Conservation (phyloP, 1,140 invertebrate species). For the Ganaspis sp. region DNA sequence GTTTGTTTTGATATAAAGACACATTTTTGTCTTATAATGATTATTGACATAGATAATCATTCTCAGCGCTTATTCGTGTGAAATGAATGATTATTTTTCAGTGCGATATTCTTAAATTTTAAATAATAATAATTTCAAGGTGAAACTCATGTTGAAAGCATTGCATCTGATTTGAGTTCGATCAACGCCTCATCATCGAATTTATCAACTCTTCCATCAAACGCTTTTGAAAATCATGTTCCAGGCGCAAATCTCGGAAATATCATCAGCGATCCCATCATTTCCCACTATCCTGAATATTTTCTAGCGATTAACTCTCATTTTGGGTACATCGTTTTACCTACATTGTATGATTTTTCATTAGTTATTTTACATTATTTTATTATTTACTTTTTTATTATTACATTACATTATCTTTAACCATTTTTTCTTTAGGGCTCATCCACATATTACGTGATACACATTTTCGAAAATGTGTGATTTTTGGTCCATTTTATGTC, state of each 20-base stretch:
- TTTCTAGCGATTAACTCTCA: neutral
- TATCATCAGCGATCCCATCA: conserved; percentile 7
- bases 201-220: neutral
- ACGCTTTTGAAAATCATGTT: neutral
- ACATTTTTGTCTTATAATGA: too few relatives aligned
- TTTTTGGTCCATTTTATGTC: too few relatives aligned
- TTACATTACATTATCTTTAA: too few relatives aligned
- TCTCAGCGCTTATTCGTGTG: too few relatives aligned
- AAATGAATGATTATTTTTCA: neutral
- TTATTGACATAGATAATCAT: too few relatives aligned
- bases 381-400: too few relatives aligned
- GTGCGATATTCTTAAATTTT: too few relatives aligned
- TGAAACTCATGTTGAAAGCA: neutral
- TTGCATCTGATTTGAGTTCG: neutral
- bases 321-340: neutral
- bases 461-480: too few relatives aligned
- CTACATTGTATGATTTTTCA: neutral
- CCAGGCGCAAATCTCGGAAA: neutral
- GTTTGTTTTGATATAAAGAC: too few relatives aligned
- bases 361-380: neutral
- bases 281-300: neutral
- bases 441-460: too few relatives aligned
- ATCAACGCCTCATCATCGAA: conserved; percentile 2
- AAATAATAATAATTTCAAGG: neutral
- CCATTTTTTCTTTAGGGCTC: too few relatives aligned